phyloP scores from a whole-genome alignment of 2,797 vertebrate genomes.

The Cuculus canorus region DNA sequence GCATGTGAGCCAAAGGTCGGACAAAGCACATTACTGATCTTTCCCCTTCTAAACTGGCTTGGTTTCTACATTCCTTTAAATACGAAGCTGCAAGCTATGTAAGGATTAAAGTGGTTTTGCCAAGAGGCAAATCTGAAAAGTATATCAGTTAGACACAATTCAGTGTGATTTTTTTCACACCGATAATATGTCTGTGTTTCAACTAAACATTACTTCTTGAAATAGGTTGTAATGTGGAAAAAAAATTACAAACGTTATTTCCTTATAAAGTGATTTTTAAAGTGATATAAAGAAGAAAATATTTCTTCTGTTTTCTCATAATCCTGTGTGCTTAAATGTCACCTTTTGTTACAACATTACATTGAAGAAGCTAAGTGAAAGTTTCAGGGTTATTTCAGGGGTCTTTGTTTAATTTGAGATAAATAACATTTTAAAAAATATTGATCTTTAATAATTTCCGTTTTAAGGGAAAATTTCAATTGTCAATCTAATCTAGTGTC shows the following conservation, averaged over 20 bases:
- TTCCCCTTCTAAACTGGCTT: background rate
- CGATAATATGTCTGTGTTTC: background rate
- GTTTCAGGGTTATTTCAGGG: rapidly evolving
- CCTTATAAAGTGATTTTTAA: no score
- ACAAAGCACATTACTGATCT: background rate
- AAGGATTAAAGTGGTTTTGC: background rate
- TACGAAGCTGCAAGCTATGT: background rate
- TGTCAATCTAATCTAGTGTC: background rate
- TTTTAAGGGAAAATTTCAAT: background rate
- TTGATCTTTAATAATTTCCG: background rate
- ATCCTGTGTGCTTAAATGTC: background rate
- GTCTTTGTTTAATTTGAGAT: background rate
- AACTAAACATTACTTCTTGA: background rate
- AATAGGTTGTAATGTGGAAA: background rate
- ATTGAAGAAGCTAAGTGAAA: background rate
- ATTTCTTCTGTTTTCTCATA: background rate
- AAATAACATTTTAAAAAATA: background rate
- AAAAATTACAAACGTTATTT: background rate
- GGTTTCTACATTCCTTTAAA: background rate
- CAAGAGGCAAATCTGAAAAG: background rate
- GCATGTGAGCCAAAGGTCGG: background rate
- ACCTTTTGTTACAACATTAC: background rate
- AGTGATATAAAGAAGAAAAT: no score
- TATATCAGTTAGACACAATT: background rate
- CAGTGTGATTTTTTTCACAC: background rate